These are phyloP conservation scores for Anser cygnoides DNA, from an alignment of 2,113 vertebrate species.

Conservation along the genomic window DNA sequence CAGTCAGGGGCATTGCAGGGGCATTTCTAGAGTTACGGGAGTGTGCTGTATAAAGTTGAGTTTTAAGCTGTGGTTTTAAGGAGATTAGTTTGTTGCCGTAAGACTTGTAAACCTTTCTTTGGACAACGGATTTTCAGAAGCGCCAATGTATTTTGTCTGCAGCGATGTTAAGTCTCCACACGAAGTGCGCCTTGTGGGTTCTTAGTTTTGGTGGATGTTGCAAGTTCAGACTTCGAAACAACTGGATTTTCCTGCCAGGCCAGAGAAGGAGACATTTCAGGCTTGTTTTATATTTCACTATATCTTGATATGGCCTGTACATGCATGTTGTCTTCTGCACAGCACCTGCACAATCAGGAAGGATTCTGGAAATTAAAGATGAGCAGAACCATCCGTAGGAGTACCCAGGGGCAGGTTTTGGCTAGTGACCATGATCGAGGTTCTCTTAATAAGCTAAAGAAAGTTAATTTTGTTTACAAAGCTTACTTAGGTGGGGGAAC, in stretches of 20 bases:
- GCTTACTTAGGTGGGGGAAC: not conserved
- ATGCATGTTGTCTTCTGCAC: not conserved
- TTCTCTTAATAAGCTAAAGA: not conserved
- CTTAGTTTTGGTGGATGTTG: not conserved
- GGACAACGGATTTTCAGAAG: not conserved
- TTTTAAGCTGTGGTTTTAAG: not conserved
- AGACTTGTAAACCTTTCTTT: not conserved
- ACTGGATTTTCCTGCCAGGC: not conserved
- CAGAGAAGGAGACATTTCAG: not conserved
- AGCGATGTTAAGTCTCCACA: not conserved
- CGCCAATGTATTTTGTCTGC: not conserved
- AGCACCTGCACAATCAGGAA: not conserved
- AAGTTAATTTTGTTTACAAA: not conserved
- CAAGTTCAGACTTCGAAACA: not conserved
- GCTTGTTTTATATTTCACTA: not conserved
- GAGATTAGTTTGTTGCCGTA: not conserved
- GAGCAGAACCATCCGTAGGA: not conserved
- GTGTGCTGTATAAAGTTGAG: fast-evolving
- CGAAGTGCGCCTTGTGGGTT: fast-evolving
- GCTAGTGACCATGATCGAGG: not conserved
- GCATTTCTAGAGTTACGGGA: not conserved
- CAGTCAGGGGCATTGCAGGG: not conserved
- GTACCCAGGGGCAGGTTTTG: not conserved
- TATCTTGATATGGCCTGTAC: not conserved
- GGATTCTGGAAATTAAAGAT: not conserved